Evolutionary conservation across 2,888 invertebrate genomes (phyloP), one percentile per base, ranked within the genome.

Genomic region (Phymatocera aterrima): DNA sequence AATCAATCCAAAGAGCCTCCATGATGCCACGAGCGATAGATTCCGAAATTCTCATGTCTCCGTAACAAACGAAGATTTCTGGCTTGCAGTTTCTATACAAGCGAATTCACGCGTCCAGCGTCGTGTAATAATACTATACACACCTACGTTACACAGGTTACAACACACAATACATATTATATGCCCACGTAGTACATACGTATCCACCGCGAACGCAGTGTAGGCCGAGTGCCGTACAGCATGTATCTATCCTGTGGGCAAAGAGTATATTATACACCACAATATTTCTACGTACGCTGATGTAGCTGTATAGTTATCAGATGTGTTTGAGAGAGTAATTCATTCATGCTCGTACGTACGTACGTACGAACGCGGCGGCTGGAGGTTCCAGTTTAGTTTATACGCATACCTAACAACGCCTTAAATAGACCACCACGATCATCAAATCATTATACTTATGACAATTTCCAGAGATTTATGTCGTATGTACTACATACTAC

Each of bases 341-440:
- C 31, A n/a, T n/a, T 18, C 34, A 8, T 18, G 34, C 51, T n/a
- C n/a, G n/a, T n/a, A n/a, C n/a, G n/a, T n/a, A n/a, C 34, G 48
- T 51, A 51, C 51, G 72, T 51, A 48, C 48, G 51, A 72, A 34
- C 31, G 18, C 34, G n/a, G 37, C 21, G 43, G 68, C 46, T 46
- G 28, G 40, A 24, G 43, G 46, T 31, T 46, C 15, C 4, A 28
- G 15, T 40, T 24, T 28, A 40, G n/a, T 43, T 68, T n/a, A n/a
- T n/a, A n/a, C n/a, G n/a, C n/a, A n/a, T n/a, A n/a, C n/a, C n/a
- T n/a, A n/a, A n/a, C n/a, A 64, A 64, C 37, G 37, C 61, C 37
- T 64, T 37, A 37, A 64, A 37, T n/a, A 37, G 61, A n/a, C 61
- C 37, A n/a, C 61, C 37, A 64, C 61, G 61, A 64, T 64, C 61